phyloP scores from a whole-genome alignment of 2,888 invertebrate genomes.

The Athalia rosae region DNA sequence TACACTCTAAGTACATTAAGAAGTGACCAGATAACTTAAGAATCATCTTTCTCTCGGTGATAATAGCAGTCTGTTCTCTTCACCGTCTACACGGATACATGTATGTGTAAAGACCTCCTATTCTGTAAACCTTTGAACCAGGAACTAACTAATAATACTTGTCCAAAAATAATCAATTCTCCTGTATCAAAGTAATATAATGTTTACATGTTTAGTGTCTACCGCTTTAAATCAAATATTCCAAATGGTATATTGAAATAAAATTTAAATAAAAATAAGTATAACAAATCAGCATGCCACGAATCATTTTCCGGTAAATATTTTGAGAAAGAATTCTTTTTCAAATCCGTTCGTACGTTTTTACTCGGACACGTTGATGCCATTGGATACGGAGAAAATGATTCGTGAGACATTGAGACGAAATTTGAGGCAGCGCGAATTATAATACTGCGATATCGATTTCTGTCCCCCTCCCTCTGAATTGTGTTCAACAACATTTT shows the following conservation, averaged over 20 bases:
- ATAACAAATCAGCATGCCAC: not conserved
- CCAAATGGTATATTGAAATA: constrained; percentile 8
- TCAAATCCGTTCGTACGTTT: no score
- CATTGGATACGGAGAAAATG: no score
- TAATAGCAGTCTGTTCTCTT: constrained; percentile 7
- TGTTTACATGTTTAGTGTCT: not conserved
- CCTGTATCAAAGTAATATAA: constrained; percentile 15
- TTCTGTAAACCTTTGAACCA: not conserved
- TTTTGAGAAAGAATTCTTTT: no score
- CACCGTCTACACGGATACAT: not conserved
- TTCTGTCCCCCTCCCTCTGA: constrained; percentile 20
- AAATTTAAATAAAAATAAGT: constrained; percentile 22
- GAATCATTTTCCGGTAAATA: no score
- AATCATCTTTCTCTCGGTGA: not conserved
- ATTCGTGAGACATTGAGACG: no score
- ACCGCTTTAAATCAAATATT: not conserved
- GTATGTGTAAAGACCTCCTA: not conserved
- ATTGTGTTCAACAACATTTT: constrained; percentile 40
- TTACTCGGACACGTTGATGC: no score
- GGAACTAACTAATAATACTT: constrained; percentile 27
- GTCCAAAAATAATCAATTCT: constrained; percentile 7
- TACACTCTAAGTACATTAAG: not conserved
- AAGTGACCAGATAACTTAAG: not conserved
- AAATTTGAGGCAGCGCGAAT: not conserved
- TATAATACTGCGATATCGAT: constrained; percentile 19